These are phyloP conservation scores for Lateolabrax maculatus DNA, from an alignment of 2,797 vertebrate species.

Conservation along the genomic window DNA sequence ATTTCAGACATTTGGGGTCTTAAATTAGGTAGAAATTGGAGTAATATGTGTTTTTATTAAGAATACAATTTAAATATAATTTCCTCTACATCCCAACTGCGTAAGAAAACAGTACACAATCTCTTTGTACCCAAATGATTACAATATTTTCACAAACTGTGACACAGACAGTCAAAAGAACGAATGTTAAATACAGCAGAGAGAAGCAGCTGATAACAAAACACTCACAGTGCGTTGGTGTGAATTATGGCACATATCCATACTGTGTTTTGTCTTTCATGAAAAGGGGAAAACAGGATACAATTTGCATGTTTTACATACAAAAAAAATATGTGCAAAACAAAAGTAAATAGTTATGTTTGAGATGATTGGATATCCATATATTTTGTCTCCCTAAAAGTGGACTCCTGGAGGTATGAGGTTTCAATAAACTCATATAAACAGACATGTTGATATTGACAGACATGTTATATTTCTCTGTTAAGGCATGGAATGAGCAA, in stretches of 20 bases:
- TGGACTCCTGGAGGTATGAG: constrained; percentile 37
- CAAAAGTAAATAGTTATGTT: neutral
- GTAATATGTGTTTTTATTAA: constrained; percentile 1
- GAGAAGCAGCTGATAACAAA: constrained; percentile 29
- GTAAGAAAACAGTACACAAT: neutral
- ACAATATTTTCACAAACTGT: constrained; percentile 10
- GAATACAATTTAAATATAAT: neutral
- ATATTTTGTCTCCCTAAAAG: neutral
- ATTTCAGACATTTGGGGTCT: neutral
- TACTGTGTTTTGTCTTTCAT: constrained; percentile 1
- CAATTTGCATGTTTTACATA: neutral
- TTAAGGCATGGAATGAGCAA: constrained; percentile 71
- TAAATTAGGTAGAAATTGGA: neutral
- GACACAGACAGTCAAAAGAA: neutral
- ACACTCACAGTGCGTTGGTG: constrained; percentile 70
- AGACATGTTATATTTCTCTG: constrained; percentile 16
- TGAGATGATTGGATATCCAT: neutral
- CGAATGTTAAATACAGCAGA: neutral
- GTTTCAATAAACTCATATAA: constrained; percentile 15
- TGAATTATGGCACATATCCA: constrained; percentile 64
- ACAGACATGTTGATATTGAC: constrained; percentile 2
- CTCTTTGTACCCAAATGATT: neutral
- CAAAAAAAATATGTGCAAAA: neutral
- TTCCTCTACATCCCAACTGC: constrained; percentile 1
- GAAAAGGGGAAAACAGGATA: neutral